Evolutionary conservation across 2,797 vertebrate genomes (phyloP).

Genomic region (Crenuchus spilurus): DNA sequence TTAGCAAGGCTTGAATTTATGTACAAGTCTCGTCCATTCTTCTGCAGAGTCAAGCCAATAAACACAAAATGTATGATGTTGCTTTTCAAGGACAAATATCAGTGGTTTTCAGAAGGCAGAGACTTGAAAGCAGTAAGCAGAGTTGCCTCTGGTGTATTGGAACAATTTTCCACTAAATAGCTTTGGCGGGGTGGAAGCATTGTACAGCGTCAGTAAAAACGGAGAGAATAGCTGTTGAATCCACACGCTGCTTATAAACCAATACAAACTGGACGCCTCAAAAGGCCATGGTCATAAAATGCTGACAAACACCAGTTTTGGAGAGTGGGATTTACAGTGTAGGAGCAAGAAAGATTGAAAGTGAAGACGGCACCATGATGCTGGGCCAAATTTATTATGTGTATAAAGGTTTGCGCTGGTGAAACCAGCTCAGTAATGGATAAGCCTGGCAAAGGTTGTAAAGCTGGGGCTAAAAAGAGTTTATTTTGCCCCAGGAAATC

Average conservation of each 20-base stretch:
- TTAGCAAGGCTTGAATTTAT: neutral
- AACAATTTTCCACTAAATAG: constrained; percentile 27
- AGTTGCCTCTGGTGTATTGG: constrained; percentile 12
- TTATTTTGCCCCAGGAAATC: too few species aligned
- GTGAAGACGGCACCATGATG: neutral
- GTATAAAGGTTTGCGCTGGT: neutral
- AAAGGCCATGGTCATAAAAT: neutral
- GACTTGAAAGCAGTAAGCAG: neutral
- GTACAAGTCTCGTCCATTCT: neutral
- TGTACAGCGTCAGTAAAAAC: neutral
- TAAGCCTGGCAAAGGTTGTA: neutral
- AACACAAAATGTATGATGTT: neutral
- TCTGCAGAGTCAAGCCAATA: neutral
- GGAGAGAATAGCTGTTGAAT: neutral
- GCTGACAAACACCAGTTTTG: neutral
- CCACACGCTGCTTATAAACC: neutral
- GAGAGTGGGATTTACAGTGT: neutral
- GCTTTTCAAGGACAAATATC: constrained; percentile 28
- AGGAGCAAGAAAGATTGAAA: neutral
- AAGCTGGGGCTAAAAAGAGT: neutral
- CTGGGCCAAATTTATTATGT: neutral
- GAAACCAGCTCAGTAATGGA: neutral
- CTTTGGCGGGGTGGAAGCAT: neutral
- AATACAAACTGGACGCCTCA: neutral
- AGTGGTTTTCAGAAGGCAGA: neutral